Conservation (phyloP, 2,113 vertebrate species). For the Drymodes brunneopygia region DNA sequence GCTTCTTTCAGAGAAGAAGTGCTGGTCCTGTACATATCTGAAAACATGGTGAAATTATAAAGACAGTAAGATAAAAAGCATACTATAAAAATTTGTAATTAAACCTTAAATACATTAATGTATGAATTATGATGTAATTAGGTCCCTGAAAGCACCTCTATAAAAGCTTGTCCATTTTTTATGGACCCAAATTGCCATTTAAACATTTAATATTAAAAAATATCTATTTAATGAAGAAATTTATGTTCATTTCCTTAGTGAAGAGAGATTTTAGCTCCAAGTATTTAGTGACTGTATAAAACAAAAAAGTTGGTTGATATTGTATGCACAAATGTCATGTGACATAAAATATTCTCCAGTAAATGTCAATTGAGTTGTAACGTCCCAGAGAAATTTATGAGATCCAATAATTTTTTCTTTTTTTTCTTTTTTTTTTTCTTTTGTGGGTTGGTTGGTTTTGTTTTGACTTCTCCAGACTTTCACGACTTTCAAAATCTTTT, state of each 20-base stretch:
- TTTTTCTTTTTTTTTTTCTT: neutral
- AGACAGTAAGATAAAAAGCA: neutral
- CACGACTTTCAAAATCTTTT: neutral
- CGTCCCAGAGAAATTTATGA: constrained; percentile 12
- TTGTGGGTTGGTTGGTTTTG: neutral
- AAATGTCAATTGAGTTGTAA: constrained; percentile 60
- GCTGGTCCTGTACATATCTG: neutral
- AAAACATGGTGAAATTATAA: neutral
- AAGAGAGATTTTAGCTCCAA: neutral
- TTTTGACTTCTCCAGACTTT: constrained; percentile 23
- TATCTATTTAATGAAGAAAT: neutral
- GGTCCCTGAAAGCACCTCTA: neutral
- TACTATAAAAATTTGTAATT: neutral
- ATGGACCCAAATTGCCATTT: neutral
- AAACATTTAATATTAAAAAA: neutral
- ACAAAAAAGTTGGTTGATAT: neutral
- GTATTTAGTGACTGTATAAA: neutral
- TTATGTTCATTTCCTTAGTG: neutral
- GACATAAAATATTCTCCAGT: constrained; percentile 13
- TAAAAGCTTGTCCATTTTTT: neutral
- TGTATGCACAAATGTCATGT: constrained; percentile 10
- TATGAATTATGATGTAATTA: neutral
- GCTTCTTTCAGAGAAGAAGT: neutral
- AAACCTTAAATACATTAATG: neutral
- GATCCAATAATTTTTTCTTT: neutral